A percentile compares a stretch with the other conserved stretches of the same genome.
Conservation (phyloP, 2,797 vertebrate species). For the Paramormyrops hopkinsi region DNA sequence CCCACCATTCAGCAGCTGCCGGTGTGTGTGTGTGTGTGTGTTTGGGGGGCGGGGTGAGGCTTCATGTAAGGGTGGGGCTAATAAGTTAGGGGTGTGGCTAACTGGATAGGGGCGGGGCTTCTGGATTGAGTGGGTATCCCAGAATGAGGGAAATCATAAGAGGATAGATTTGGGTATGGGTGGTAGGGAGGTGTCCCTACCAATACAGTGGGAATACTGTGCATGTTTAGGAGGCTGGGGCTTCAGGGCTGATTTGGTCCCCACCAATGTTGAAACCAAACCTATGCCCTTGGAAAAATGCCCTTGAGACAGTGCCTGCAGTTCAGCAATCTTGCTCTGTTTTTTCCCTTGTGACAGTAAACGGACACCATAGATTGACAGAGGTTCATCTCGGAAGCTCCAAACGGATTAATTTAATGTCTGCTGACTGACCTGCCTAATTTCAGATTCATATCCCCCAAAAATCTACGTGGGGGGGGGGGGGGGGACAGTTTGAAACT, state of each 20-base stretch:
- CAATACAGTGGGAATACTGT: not conserved
- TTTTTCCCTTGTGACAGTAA: not conserved
- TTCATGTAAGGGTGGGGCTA: not conserved
- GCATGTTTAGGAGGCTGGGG: not conserved
- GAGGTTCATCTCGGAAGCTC: not conserved
- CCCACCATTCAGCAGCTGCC: slow-evolving; percentile 60
- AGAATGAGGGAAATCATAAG: not conserved
- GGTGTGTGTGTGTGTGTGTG: slow-evolving; percentile 55
- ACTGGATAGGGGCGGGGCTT: not conserved
- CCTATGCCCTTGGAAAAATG: not conserved
- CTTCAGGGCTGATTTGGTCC: not conserved
- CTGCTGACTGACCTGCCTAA: not conserved
- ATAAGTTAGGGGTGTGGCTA: not conserved
- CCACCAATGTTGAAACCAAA: not conserved
- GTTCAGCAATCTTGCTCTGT: not conserved
- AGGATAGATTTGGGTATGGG: not conserved
- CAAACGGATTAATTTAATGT: not conserved
- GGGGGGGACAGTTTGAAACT: not conserved
- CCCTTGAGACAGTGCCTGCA: not conserved
- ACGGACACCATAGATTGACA: not conserved
- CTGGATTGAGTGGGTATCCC: not conserved
- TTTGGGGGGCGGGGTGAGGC: not conserved
- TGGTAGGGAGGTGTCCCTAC: not conserved
- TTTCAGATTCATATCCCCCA: not conserved
- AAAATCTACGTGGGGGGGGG: not conserved